Percentiles rank a stretch among this genome's conserved stretches.
These are phyloP conservation scores for Trichopria drosophilae DNA, from an alignment of 2,888 invertebrate species.

Conservation along the genomic window DNA sequence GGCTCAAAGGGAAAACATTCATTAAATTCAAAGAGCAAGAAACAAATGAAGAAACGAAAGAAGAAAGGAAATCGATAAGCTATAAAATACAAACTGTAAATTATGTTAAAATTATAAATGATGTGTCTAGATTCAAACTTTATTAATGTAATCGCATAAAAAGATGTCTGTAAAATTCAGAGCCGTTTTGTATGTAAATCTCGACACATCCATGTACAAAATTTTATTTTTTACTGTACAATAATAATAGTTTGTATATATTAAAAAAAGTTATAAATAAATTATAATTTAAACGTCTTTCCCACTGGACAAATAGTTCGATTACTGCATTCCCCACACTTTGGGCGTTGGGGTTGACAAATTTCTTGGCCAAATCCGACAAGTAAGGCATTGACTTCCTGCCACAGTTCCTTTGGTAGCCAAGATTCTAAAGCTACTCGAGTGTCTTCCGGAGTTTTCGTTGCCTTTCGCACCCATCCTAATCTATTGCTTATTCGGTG, in stretches of 20 bases:
- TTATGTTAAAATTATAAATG: no score
- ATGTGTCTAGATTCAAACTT: conserved; percentile 2
- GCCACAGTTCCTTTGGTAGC: conserved; percentile 85
- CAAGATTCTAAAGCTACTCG: conserved; percentile 80
- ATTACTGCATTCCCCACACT: conserved; percentile 83
- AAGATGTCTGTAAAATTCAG: no score
- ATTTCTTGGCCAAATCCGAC: conserved; percentile 98
- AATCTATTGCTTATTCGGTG: conserved; percentile 92
- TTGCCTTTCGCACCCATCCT: conserved; percentile 75
- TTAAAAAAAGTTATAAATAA: conserved; percentile 1
- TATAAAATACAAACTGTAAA: conserved; percentile 11
- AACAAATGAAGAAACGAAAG: no score
- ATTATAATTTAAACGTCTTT: conserved; percentile 37
- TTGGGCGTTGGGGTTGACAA: conserved; percentile 81
- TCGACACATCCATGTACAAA: no score
- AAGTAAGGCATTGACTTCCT: conserved; percentile 83
- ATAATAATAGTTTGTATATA: no score
- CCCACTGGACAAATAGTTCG: conserved; percentile 75
- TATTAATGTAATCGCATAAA: not conserved
- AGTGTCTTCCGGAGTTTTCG: conserved; percentile 87
- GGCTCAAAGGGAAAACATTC: conserved; percentile 25
- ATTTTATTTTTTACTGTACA: no score
- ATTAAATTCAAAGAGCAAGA: conserved; percentile 4
- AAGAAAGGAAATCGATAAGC: no score
- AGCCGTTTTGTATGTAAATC: no score